These are phyloP conservation scores for Chrysolina americana DNA, from an alignment of 2,888 invertebrate species.

Conservation along the genomic window DNA sequence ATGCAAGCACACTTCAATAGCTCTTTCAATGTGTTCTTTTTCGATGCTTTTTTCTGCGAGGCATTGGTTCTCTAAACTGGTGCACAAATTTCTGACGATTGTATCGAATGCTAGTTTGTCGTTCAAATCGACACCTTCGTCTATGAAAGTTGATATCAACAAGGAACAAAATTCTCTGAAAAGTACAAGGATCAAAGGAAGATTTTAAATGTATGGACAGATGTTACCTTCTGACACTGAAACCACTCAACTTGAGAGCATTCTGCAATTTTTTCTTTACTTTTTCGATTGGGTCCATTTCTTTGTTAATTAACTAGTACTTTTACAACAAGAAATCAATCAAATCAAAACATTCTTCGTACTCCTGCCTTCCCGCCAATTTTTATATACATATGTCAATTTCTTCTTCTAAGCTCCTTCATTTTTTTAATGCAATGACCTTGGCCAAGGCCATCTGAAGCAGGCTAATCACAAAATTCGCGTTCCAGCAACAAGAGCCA, in stretches of 20 bases:
- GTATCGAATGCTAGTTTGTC: slow-evolving; percentile 76
- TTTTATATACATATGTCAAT: neutral
- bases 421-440: too few relatives aligned
- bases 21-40: slow-evolving; percentile 79
- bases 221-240: slow-evolving; percentile 75
- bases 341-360: neutral
- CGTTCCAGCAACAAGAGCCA: too few relatives aligned
- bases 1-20: slow-evolving; percentile 78
- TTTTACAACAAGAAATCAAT: neutral
- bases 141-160: slow-evolving; percentile 78
- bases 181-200: slow-evolving; percentile 32
- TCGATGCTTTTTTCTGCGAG: slow-evolving; percentile 82
- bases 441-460: too few relatives aligned
- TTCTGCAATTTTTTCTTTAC: slow-evolving; percentile 76
- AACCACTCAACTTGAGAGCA: slow-evolving; percentile 84
- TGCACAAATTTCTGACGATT: slow-evolving; percentile 83
- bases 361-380: slow-evolving; percentile 4
- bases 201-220: neutral
- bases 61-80: slow-evolving; percentile 85
- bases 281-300: slow-evolving; percentile 62
- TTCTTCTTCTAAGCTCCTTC: neutral
- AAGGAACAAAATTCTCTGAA: slow-evolving; percentile 80
- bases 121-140: slow-evolving; percentile 69
- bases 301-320: neutral
- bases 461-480: too few relatives aligned